Conservation (phyloP, 2,888 invertebrate species). For the Dryadula phaetusa region DNA sequence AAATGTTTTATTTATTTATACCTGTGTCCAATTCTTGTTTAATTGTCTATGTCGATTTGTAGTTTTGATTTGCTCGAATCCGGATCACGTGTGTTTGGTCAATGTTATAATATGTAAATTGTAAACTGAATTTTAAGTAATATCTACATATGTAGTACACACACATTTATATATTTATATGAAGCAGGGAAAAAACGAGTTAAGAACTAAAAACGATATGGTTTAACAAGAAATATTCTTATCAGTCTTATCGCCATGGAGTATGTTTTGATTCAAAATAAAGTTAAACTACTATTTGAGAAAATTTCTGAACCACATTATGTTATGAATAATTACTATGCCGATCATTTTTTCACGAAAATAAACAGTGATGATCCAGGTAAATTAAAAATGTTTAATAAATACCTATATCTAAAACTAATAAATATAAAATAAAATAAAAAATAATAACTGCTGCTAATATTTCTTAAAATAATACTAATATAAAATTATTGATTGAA, state of each 20-base stretch:
- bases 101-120: slow-evolving; percentile 8
- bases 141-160: background rate
- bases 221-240: slow-evolving; percentile 19
- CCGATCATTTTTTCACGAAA: slow-evolving; percentile 86
- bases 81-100: slow-evolving; percentile 14
- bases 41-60: background rate
- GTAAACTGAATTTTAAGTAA: background rate
- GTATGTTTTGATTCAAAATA: slow-evolving; percentile 65
- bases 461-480: too few relatives aligned
- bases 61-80: slow-evolving; percentile 17
- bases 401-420: too few relatives aligned
- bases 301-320: slow-evolving; percentile 85
- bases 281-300: slow-evolving; percentile 83
- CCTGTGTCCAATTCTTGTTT: background rate
- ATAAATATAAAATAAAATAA: too few relatives aligned
- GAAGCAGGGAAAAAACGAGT: background rate
- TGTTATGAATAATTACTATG: slow-evolving; percentile 86
- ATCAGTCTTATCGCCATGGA: slow-evolving; percentile 45
- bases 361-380: slow-evolving; percentile 81
- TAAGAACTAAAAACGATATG: background rate
- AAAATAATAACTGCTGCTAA: too few relatives aligned
- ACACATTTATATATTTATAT: slow-evolving; percentile 5
- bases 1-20: too few relatives aligned
- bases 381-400: too few relatives aligned
- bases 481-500: background rate